Evolutionary conservation across 2,113 vertebrate genomes (phyloP), one percentile per base, ranked within the genome.

Genomic region (Sylvilagus bachmani): DNA sequence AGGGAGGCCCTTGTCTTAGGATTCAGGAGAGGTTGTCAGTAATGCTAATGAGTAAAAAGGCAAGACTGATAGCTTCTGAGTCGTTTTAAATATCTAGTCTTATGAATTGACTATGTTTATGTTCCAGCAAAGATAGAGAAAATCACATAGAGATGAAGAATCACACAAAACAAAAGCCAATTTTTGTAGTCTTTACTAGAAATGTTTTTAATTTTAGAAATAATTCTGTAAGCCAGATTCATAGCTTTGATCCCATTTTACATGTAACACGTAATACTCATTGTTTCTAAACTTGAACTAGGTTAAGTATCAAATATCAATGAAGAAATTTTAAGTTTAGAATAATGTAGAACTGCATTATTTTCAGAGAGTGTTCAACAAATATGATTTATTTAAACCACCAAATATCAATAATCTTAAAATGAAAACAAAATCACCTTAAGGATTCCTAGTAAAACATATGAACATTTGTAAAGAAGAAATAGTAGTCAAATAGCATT

Each of bases 1-100:
- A 1, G 21, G 3, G 89, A 86, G 44, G 0, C 0, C 53, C 64
- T 31, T 55, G 51, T 70, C 0, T 0, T 58, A 0, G 0, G 2
- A 4, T 16, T 64, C 75, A 51, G 10, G 29, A 88, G 58, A 71
- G 22, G 33, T 61, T 44, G 74, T 82, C 44, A 22, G 33, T 14
- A 83, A 93, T 0, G 55, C 44, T 31, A 10, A 0, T 49, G 10
- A 84, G 25, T 49, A 22, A 29, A 25, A 0, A 77, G 25, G 8
- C 25, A 86, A 36, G 14, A 5, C 1, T 8, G n/a, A 61, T 12
- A 95, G 16, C 78, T 81, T 49, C 66, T 71, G 14, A 11, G 69
- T 36, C 22, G 19, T 49, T 58, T 89, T n/a, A 80, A 83, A 77
- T 31, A 61, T 71, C 49, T 38, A 74, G 3, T 6, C 53, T 67